A percentile compares a stretch with the other conserved stretches of the same genome.
Conservation (phyloP, 2,113 vertebrate species). For the Ifrita kowaldi region DNA sequence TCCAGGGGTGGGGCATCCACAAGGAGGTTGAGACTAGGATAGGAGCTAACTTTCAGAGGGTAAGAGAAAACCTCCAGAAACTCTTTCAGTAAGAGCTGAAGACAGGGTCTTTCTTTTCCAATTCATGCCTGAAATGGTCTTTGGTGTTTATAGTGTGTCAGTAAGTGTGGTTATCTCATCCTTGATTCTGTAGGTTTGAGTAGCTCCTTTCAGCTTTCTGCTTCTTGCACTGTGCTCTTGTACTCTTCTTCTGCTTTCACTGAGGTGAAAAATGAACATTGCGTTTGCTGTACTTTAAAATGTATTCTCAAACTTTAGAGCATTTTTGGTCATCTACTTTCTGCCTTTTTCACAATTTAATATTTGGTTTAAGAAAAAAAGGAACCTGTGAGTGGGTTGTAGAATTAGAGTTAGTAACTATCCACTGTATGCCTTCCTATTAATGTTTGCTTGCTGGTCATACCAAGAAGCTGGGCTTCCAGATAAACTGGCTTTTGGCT, state of each 20-base stretch:
- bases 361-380: not conserved
- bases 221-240: not conserved
- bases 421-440: not conserved
- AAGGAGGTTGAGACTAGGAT: not conserved
- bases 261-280: fast-evolving
- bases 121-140: not conserved
- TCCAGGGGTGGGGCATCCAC: too few relatives aligned
- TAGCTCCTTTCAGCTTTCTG: not conserved
- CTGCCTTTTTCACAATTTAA: not conserved
- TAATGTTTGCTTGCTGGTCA: not conserved
- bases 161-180: not conserved
- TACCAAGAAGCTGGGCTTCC: not conserved
- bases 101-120: not conserved
- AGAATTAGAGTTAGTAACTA: not conserved
- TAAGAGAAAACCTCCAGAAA: not conserved
- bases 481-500: not conserved
- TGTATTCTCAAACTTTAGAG: not conserved
- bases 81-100: not conserved
- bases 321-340: not conserved
- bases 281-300: not conserved
- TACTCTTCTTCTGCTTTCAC: not conserved
- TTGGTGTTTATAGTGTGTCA: not conserved
- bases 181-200: not conserved
- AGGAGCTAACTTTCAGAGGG: not conserved
- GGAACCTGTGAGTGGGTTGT: fast-evolving